Conservation (phyloP, 2,113 vertebrate species). For the Symphodus melops region DNA sequence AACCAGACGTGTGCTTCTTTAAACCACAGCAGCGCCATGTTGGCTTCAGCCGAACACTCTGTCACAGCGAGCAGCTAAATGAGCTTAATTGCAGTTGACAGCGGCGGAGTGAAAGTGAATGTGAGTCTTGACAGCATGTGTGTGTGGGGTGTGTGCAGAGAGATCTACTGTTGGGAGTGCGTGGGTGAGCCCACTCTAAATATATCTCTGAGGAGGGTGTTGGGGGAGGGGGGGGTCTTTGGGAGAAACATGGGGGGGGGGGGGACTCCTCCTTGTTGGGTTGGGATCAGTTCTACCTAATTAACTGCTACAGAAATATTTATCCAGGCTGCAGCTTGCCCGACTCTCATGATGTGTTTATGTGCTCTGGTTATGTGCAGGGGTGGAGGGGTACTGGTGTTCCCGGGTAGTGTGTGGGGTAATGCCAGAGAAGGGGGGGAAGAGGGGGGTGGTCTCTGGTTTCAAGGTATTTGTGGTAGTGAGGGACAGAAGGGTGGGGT, state of each 20-base stretch:
- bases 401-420: background rate
- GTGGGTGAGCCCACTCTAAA: slow-evolving; percentile 63
- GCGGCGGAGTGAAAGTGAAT: slow-evolving; percentile 50
- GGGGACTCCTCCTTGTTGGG: slow-evolving; percentile 57
- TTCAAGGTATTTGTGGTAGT: slow-evolving; percentile 74
- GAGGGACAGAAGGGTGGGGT: slow-evolving; percentile 26
- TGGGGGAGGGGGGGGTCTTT: background rate
- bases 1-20: slow-evolving; percentile 36
- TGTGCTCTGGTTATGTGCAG: slow-evolving; percentile 70
- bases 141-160: slow-evolving; percentile 27
- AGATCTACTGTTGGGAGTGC: slow-evolving; percentile 42
- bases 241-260: background rate
- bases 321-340: slow-evolving; percentile 75
- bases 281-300: slow-evolving; percentile 77
- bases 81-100: slow-evolving; percentile 76
- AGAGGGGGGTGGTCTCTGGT: slow-evolving; percentile 56
- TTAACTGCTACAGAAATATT: slow-evolving; percentile 86
- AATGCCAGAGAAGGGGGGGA: slow-evolving; percentile 28
- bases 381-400: background rate
- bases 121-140: slow-evolving; percentile 54
- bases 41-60: slow-evolving; percentile 30
- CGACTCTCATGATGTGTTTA: slow-evolving; percentile 79
- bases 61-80: slow-evolving; percentile 64
- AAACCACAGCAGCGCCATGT: background rate
- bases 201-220: slow-evolving; percentile 58